Evolutionary conservation across 2,113 vertebrate species (phyloP).

Genomic region (Cariama cristata): DNA sequence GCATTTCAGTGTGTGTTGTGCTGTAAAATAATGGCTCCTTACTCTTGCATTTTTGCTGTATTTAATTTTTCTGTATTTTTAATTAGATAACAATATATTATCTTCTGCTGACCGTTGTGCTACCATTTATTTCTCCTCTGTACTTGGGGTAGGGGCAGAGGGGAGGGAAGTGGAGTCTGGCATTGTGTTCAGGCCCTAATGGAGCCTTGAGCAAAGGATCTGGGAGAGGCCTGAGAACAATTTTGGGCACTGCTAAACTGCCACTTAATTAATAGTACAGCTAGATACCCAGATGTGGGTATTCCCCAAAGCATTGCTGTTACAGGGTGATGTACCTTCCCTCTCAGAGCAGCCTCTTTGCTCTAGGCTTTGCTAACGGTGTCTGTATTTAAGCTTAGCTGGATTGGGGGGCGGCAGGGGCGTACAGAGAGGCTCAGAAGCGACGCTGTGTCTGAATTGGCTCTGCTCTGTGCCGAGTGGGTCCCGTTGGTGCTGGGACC

Average conservation of each 20-base stretch:
- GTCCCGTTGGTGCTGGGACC: not conserved
- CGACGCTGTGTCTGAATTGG: not conserved
- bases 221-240: not conserved
- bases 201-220: not conserved
- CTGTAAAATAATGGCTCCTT: constrained; percentile 52
- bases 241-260: not conserved
- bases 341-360: not conserved
- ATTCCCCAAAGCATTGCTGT: not conserved
- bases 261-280: not conserved
- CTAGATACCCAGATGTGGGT: rapidly evolving
- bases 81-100: constrained; percentile 62
- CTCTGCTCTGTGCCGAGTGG: not conserved
- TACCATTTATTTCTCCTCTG: constrained; percentile 44
- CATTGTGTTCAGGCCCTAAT: not conserved
- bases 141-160: not conserved
- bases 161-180: not conserved
- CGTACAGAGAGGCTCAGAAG: not conserved
- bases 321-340: not conserved
- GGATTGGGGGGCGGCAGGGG: not conserved
- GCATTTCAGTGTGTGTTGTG: constrained; percentile 66
- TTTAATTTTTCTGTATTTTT: constrained; percentile 69
- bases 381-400: not conserved
- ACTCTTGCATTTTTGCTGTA: constrained; percentile 46
- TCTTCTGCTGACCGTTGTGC: constrained; percentile 46
- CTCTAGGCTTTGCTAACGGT: not conserved